A percentile compares a stretch with the other conserved stretches of the same genome.
Conservation (phyloP, 2,797 vertebrate genomes). For the Falco naumanni region DNA sequence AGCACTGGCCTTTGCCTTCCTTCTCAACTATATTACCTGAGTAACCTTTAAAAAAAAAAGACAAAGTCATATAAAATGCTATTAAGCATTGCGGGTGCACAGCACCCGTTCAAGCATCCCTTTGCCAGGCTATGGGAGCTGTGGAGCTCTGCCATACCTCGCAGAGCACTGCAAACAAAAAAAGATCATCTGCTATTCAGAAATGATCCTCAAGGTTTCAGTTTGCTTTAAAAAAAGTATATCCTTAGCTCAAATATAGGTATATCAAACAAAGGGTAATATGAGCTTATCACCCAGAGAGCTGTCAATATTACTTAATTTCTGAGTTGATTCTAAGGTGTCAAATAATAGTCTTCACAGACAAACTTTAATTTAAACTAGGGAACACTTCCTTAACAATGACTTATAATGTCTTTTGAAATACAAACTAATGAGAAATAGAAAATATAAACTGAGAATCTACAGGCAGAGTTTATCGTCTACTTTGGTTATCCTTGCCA, state of each 20-base stretch:
- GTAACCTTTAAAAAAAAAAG: background rate
- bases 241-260: background rate
- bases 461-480: background rate
- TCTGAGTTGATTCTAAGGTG: background rate
- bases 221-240: background rate
- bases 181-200: background rate
- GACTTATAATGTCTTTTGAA: background rate
- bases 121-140: background rate
- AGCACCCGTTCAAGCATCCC: background rate
- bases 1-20: background rate
- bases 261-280: background rate
- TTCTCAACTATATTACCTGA: background rate
- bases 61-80: background rate
- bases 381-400: background rate
- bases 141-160: background rate
- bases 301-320: background rate
- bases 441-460: background rate
- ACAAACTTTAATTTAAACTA: background rate
- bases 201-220: background rate
- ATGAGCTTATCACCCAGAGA: background rate
- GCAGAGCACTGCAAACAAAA: background rate
- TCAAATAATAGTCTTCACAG: background rate
- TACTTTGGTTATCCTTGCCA: accelerated
- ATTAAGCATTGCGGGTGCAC: background rate
- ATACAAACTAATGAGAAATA: background rate